Conservation (phyloP, 1,140 invertebrate species). For the Habropoda laboriosa region DNA sequence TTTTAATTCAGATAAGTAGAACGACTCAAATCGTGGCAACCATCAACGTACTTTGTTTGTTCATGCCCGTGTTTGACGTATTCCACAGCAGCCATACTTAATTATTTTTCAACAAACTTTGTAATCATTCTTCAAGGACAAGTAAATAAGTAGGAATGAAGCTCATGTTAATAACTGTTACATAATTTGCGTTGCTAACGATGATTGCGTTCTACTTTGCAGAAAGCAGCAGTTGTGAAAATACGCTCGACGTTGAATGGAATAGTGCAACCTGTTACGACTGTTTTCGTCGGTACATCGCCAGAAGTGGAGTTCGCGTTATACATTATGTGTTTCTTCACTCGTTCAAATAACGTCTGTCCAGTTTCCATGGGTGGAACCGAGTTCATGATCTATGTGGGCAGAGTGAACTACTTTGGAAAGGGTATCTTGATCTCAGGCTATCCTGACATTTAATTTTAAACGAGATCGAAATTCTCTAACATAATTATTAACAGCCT, state of each 20-base stretch:
- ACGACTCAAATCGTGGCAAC: no score
- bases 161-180: no score
- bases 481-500: no score
- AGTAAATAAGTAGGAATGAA: no score
- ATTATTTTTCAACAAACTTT: no score
- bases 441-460: slow-evolving; percentile 73
- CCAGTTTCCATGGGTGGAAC: slow-evolving; percentile 78
- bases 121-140: no score
- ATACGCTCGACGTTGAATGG: slow-evolving; percentile 82
- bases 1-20: no score
- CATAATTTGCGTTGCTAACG: not conserved
- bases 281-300: slow-evolving; percentile 86
- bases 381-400: slow-evolving; percentile 77
- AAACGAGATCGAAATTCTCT: not conserved
- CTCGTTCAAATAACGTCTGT: slow-evolving; percentile 81
- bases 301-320: slow-evolving; percentile 88
- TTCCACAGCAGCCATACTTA: no score
- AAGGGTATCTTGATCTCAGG: slow-evolving; percentile 78
- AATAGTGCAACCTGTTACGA: slow-evolving; percentile 82
- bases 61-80: no score
- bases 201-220: slow-evolving; percentile 55
- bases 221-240: slow-evolving; percentile 82
- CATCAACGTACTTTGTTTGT: no score
- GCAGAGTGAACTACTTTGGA: slow-evolving; percentile 79
- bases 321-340: slow-evolving; percentile 85